Percentiles rank a stretch among this genome's conserved stretches.
These are phyloP conservation scores for Ophion slaviceki DNA, from an alignment of 2,888 invertebrate species.

Conservation along the genomic window DNA sequence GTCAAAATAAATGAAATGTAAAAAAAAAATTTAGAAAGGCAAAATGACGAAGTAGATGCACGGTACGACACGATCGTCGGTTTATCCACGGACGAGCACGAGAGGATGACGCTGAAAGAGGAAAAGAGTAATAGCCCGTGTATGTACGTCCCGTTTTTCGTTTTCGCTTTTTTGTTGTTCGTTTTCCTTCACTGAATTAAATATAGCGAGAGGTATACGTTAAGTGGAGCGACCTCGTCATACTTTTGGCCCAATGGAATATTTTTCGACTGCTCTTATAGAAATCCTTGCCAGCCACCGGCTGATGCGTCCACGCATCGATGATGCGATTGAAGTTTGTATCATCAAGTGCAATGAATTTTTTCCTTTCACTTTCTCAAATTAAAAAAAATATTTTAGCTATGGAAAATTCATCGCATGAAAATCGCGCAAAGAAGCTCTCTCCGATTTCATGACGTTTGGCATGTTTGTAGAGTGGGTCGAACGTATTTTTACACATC, in stretches of 20 bases:
- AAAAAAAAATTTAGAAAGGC: not conserved
- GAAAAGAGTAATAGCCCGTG: conserved; percentile 45
- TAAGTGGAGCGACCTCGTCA: conserved; percentile 66
- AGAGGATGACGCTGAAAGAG: conserved; percentile 31
- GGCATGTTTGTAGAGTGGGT: no score
- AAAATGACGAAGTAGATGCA: not conserved
- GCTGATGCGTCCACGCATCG: conserved; percentile 18
- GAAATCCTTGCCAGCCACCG: not conserved
- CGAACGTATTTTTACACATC: no score
- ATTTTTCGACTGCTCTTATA: conserved; percentile 52
- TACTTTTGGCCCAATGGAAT: conserved; percentile 55
- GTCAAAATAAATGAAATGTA: not conserved
- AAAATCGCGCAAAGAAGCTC: no score
- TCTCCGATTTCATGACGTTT: no score
- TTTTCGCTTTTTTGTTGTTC: conserved; percentile 1
- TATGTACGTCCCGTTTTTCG: conserved; percentile 1
- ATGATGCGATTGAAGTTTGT: not conserved
- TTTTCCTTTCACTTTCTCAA: no score
- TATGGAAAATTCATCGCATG: no score
- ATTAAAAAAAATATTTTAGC: no score
- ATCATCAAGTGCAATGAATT: not conserved
- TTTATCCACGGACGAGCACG: conserved; percentile 4
- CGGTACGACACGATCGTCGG: conserved; percentile 5
- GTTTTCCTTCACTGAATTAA: conserved; percentile 58
- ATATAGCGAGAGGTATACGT: conserved; percentile 62